Conservation (phyloP, 2,888 invertebrate genomes). For the Lamellibrachia satsuma region DNA sequence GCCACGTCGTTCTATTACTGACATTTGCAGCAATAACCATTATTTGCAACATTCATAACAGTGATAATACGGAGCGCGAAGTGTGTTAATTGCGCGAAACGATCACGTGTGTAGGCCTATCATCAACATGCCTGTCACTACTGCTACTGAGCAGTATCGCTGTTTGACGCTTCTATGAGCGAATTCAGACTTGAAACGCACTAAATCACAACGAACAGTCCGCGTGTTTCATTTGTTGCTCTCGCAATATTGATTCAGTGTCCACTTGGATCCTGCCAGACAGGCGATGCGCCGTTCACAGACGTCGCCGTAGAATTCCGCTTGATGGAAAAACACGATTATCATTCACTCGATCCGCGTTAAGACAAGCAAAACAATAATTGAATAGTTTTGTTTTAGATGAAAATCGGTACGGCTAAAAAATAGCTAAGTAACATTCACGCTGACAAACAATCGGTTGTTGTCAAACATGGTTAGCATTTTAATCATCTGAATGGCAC, state of each 20-base stretch:
- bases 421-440: not conserved
- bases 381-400: not conserved
- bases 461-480: too few species aligned
- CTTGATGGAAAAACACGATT: not conserved
- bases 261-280: not conserved
- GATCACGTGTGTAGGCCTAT: not conserved
- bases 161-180: not conserved
- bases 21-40: not conserved
- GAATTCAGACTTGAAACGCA: not conserved
- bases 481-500: too few species aligned
- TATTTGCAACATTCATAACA: not conserved
- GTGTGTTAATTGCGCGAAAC: not conserved
- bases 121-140: not conserved
- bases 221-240: not conserved
- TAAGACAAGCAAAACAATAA: not conserved
- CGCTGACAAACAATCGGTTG: too few species aligned
- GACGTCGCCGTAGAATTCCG: not conserved
- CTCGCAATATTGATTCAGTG: not conserved
- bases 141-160: not conserved
- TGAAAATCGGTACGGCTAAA: not conserved
- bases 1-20: not conserved
- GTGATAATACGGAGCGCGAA: not conserved
- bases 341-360: not conserved
- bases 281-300: not conserved
- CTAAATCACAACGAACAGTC: not conserved